phyloP scores from a whole-genome alignment of 2,113 vertebrate species.

The Arvicanthis niloticus region DNA sequence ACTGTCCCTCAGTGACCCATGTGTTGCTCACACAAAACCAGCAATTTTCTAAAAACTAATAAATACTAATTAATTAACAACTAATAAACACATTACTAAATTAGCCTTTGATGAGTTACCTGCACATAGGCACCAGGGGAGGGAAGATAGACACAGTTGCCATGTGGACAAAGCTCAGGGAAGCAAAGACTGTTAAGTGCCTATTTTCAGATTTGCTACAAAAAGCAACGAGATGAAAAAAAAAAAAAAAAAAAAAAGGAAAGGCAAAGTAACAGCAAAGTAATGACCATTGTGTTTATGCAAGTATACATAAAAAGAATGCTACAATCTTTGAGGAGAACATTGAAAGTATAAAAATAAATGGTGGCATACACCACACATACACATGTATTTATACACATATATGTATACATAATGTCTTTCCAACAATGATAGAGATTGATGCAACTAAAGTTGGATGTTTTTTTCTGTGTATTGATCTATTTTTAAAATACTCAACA shows the following conservation, averaged over 20 bases:
- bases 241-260: slow-evolving; percentile 17
- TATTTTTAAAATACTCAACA: slow-evolving; percentile 61
- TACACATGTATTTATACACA: not conserved
- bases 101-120: not conserved
- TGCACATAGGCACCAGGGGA: not conserved
- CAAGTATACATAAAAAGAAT: not conserved
- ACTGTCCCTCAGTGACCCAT: not conserved
- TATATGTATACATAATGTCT: not conserved
- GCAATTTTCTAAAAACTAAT: not conserved
- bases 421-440: not conserved
- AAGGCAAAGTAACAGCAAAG: not conserved
- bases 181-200: not conserved
- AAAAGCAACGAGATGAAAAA: slow-evolving; percentile 43
- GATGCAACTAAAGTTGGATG: not conserved
- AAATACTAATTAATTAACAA: not conserved
- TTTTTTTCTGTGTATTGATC: not conserved
- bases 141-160: not conserved
- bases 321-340: not conserved
- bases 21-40: not conserved
- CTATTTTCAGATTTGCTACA: slow-evolving; percentile 16
- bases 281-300: slow-evolving; percentile 8
- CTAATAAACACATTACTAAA: not conserved
- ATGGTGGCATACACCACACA: not conserved
- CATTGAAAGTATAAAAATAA: slow-evolving; percentile 42
- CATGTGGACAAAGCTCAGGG: not conserved